Evolutionary conservation across 2,113 vertebrate species (phyloP).

Genomic region (Furnarius figulus): DNA sequence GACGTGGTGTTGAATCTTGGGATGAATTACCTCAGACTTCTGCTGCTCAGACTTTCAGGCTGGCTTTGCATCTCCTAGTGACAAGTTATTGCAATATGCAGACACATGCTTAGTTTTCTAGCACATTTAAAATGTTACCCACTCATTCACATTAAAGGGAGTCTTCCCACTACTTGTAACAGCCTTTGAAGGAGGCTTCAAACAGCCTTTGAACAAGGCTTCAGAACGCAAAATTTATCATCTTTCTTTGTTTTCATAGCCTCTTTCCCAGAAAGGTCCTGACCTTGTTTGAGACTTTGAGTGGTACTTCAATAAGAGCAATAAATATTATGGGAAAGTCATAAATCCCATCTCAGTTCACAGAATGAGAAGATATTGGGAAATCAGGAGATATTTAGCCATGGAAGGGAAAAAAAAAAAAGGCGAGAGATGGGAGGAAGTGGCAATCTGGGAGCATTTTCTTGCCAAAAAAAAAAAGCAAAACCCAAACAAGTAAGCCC

Average conservation of each 20-base stretch:
- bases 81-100: fast-evolving
- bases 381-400: neutral
- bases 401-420: neutral
- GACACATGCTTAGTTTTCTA: neutral
- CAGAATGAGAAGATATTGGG: neutral
- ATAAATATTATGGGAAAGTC: neutral
- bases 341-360: neutral
- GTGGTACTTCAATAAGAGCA: neutral
- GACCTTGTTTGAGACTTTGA: neutral
- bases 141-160: neutral
- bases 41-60: neutral
- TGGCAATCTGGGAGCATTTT: neutral
- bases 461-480: neutral
- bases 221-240: neutral
- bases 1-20: neutral
- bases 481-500: neutral
- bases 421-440: fast-evolving
- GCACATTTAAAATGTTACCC: neutral
- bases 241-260: neutral
- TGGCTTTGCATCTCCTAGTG: neutral
- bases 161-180: neutral
- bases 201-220: neutral
- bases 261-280: neutral
- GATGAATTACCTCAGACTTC: neutral
- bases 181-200: neutral